Evolutionary conservation across 2,797 vertebrate species (phyloP), one percentile per base, ranked within the genome.

Genomic region (Gobionotothen gibberifrons): DNA sequence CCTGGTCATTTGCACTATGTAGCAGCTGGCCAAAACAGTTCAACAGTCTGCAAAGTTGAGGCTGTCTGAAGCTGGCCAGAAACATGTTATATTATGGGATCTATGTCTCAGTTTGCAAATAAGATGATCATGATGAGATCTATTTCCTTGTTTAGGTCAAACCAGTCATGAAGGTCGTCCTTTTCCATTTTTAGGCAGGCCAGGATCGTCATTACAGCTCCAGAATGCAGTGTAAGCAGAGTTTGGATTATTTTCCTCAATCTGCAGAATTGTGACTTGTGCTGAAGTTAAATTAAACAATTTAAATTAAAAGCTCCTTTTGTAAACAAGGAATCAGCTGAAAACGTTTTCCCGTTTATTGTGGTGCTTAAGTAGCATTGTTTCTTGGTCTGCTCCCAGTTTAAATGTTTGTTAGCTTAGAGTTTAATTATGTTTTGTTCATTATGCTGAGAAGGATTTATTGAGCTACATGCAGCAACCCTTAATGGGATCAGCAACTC

Each of bases 361-460:
- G 46, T 69, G 64, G 46, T 69, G 64, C 67, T 78, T 82, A 19
- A 61, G 53, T 47, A 43, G 65, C 67, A 78, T 53, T 85, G 39
- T 63, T 73, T 73, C 47, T 42, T 63, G 63, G 36, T 82, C 43
- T 73, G 26, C 53, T 46, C 40, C 15, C 42, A 69, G 36, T 82
- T 83, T 40, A 59, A 76, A 68, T 59, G 51, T 64, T 56, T 72
- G 56, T 63, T 77, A 77, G 43, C 46, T 65, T 46, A 1, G 60
- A 21, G 67, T 74, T 63, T 42, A 85, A 66, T 85, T 80, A 77
- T 71, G 64, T 76, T 59, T 67, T 57, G 57, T 66, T 76, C n/a
- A 69, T 82, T 85, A 51, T 69, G 54, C 82, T 71, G 74, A 81
- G 72, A 49, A 61, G 62, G 66, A 79, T 71, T 89, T 85, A 84